A percentile compares a stretch with the other conserved stretches of the same genome.
These are phyloP conservation scores for Petrocephalus microphthalmus DNA, from an alignment of 2,113 vertebrate species.

Conservation along the genomic window DNA sequence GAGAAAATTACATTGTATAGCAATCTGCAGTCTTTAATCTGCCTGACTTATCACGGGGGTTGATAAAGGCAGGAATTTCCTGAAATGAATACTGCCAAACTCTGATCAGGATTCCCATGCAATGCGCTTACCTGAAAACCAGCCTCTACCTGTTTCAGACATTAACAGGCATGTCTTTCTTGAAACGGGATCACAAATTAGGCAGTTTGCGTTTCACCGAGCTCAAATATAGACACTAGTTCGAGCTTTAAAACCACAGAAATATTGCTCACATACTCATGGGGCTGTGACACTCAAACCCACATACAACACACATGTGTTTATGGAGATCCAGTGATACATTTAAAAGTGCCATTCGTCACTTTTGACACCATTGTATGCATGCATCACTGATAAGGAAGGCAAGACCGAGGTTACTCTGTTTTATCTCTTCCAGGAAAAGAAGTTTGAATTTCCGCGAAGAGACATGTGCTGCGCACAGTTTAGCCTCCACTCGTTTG, in stretches of 20 bases:
- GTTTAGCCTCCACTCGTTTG: slow-evolving; percentile 21
- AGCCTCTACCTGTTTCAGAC: background rate
- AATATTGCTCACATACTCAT: background rate
- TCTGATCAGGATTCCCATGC: background rate
- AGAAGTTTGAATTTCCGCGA: slow-evolving; percentile 66
- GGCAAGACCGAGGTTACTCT: slow-evolving; percentile 70
- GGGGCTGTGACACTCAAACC: background rate
- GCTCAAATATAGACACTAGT: background rate
- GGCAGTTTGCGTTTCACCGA: background rate
- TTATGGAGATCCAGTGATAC: background rate
- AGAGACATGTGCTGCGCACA: slow-evolving; percentile 36
- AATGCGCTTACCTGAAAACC: background rate
- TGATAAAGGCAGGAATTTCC: background rate
- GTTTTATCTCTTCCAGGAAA: slow-evolving; percentile 71
- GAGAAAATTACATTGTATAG: background rate
- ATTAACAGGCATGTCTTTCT: background rate
- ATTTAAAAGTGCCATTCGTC: background rate
- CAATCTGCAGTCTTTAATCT: background rate
- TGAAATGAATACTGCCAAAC: background rate
- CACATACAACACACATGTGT: background rate
- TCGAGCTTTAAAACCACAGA: background rate
- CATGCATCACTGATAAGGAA: slow-evolving; percentile 59
- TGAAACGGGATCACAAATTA: background rate
- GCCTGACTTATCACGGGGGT: too few relatives aligned
- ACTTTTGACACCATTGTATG: slow-evolving; percentile 42